These are phyloP conservation scores for Perdita meconis DNA, from an alignment of 2,888 invertebrate genomes.

Conservation along the genomic window DNA sequence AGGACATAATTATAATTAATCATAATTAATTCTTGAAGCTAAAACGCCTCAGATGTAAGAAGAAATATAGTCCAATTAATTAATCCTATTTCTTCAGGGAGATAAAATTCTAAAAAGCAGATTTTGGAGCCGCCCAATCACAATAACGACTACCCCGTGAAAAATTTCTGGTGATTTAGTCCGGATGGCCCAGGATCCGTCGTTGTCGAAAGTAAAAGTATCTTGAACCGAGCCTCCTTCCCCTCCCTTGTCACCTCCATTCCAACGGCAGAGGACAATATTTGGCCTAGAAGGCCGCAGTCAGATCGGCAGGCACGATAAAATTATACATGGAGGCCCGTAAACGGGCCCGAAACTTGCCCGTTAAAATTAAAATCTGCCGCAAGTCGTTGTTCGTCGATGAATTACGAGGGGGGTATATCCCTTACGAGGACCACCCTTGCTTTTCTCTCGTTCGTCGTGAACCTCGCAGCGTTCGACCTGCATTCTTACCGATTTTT, in stretches of 20 bases:
- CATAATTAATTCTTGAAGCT: no score
- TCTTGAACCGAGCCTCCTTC: conserved; percentile 30
- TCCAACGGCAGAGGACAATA: conserved; percentile 72
- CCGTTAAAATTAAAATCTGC: conserved; percentile 82
- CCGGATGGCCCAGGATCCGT: background rate
- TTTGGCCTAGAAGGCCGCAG: conserved; percentile 74
- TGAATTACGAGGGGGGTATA: conserved; percentile 71
- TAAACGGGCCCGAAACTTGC: conserved; percentile 79
- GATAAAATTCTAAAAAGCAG: no score
- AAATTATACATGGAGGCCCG: conserved; percentile 81
- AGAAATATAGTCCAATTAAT: no score
- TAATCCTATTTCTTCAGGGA: no score
- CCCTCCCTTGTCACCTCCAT: conserved; percentile 38
- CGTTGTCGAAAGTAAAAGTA: conserved; percentile 57
- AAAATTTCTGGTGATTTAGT: conserved; percentile 14
- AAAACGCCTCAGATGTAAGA: no score
- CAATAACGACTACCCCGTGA: conserved; percentile 5
- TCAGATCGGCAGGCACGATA: conserved; percentile 82
- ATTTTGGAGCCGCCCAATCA: background rate
- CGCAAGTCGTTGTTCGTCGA: conserved; percentile 76
- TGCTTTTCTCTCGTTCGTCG: conserved; percentile 31
- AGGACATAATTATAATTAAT: no score
- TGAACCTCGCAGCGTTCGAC: background rate
- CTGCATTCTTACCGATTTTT: background rate
- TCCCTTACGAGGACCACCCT: conserved; percentile 66